Evolutionary conservation across 2,113 vertebrate species (phyloP).

Genomic region (Saccopteryx leptura): DNA sequence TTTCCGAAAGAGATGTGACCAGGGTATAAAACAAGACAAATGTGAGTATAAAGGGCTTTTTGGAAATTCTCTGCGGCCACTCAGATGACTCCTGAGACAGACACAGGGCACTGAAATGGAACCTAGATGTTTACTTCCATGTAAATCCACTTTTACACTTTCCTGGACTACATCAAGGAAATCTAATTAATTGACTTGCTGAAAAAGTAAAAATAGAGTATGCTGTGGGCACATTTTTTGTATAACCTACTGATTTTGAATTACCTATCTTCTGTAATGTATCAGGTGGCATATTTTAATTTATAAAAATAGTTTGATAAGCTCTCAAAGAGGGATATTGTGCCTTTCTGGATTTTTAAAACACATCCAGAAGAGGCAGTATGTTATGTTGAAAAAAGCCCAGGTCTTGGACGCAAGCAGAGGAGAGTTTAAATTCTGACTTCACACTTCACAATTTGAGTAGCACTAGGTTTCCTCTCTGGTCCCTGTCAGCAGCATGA

Average conservation of each 20-base stretch:
- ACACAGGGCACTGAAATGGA: not conserved
- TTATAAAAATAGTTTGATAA: constrained; percentile 5
- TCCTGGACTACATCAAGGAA: not conserved
- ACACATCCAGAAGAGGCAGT: not conserved
- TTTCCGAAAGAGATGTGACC: not conserved
- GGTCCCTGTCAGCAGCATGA: not conserved
- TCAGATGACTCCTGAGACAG: not conserved
- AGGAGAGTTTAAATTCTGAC: not conserved
- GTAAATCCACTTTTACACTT: constrained; percentile 42
- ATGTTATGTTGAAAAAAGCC: not conserved
- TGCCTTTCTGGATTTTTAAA: not conserved
- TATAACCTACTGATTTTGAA: not conserved
- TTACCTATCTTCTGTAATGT: not conserved
- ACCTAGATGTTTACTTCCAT: not conserved
- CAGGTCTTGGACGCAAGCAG: not conserved
- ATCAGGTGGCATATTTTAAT: not conserved
- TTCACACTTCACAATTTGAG: not conserved
- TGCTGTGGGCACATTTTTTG: not conserved
- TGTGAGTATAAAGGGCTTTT: not conserved
- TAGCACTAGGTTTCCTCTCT: not conserved
- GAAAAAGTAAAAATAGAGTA: constrained; percentile 9
- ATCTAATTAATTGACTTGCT: not conserved
- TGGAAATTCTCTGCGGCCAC: not conserved
- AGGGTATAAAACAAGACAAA: not conserved
- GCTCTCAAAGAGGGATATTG: not conserved